Evolutionary conservation across 2,113 vertebrate genomes (phyloP), one percentile per base, ranked within the genome.

Genomic region (Brachypodius melanocephalos): DNA sequence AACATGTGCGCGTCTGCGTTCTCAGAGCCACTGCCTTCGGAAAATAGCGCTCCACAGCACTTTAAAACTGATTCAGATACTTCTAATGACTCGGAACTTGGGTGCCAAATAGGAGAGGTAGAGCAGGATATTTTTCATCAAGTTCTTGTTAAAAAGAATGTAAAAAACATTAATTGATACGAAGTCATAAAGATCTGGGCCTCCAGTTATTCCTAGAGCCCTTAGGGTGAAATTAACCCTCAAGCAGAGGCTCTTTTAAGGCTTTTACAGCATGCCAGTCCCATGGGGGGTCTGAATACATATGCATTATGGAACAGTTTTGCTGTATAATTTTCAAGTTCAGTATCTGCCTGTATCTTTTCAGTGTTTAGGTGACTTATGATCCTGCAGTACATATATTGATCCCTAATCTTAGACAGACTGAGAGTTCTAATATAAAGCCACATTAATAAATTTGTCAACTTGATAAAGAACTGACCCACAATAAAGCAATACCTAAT

Each of bases 111-210:
- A 68, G 81, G 73, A 68, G 46, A 58, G 32, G 59, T 88, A 88
- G 25, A 80, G 29, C 74, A 83, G 89, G 89, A 85, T 96, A 89
- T 89, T 96, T 95, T 96, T 88, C 78, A 95, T 91, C 68, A 91
- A 93, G 78, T 88, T 93, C 82, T 78, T 91, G 90, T 94, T 94
- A 93, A 83, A 94, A 95, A 87, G 54, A 91, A 69, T 67, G 63
- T 79, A 73, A 89, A 89, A 95, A 88, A 21, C 61, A 86, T 91
- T 94, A 96, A 93, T 85, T 90, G 87, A 91, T 90, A 74, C 17
- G 14, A 74, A 93, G 68, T 34, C 48, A 29, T 93, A 93, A 94
- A 91, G 72, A 93, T 42, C 25, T 71, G 72, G 75, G 88, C 31
- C 40, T 91, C 58, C 75, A 80, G 88, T 93, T 88, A 90, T 91